Evolutionary conservation across 2,797 vertebrate genomes (phyloP).

Genomic region (Craterocephalus amniculus): DNA sequence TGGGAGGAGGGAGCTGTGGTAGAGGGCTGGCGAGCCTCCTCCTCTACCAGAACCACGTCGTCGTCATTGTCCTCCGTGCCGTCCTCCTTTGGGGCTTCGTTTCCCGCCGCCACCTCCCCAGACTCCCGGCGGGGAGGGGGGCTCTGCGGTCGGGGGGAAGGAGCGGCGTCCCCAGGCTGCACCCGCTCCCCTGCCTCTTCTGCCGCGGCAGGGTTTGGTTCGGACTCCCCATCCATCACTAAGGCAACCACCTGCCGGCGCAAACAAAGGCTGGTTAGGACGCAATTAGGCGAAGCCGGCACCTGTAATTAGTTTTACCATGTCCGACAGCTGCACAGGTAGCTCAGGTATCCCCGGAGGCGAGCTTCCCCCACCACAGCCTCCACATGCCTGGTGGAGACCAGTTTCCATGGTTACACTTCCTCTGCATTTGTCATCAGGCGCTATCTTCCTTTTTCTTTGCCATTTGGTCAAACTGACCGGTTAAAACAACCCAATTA

Average conservation of each 20-base stretch:
- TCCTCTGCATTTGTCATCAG: background rate
- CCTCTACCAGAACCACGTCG: conserved; percentile 93
- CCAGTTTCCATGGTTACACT: conserved; percentile 1
- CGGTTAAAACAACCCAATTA: conserved; percentile 4
- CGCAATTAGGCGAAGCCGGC: conserved; percentile 29
- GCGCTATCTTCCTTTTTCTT: background rate
- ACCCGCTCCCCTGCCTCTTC: conserved; percentile 81
- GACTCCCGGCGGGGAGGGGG: conserved; percentile 84
- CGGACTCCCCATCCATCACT: conserved; percentile 91
- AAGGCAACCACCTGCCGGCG: conserved; percentile 84
- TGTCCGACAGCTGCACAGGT: conserved; percentile 59
- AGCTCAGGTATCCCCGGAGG: conserved; percentile 54
- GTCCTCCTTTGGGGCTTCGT: conserved; percentile 58
- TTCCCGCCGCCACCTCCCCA: conserved; percentile 81
- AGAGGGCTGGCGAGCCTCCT: conserved; percentile 82
- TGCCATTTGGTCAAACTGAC: conserved; percentile 1
- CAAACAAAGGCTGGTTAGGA: conserved; percentile 52
- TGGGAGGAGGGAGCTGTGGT: conserved; percentile 76
- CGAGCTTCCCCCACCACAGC: background rate
- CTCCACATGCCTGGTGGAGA: background rate
- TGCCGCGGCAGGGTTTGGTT: conserved; percentile 79
- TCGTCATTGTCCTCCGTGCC: conserved; percentile 89
- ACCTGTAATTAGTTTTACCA: conserved; percentile 32
- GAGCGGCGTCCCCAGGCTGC: conserved; percentile 88
- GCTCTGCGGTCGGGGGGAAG: conserved; percentile 82